Evolutionary conservation across 2,797 vertebrate species (phyloP).

Genomic region (Microcaecilia unicolor): DNA sequence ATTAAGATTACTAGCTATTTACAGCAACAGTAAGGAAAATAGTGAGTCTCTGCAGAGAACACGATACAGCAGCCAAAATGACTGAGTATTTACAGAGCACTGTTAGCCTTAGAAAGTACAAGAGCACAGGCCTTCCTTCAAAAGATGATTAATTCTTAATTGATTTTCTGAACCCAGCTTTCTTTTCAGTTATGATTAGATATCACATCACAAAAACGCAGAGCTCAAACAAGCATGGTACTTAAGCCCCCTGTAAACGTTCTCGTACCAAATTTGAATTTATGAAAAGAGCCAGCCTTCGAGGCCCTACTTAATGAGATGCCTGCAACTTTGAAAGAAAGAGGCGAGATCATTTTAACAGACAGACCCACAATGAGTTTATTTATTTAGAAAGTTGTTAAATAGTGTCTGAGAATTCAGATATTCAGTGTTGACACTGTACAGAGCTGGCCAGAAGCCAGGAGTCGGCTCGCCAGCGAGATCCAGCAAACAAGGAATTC

Average conservation of each 20-base stretch:
- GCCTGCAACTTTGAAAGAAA: slow-evolving; percentile 51
- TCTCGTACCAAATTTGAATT: slow-evolving; percentile 42
- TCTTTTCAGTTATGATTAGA: slow-evolving; percentile 37
- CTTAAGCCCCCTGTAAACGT: slow-evolving; percentile 3
- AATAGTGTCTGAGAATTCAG: slow-evolving; percentile 96
- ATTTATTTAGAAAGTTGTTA: slow-evolving; percentile 93
- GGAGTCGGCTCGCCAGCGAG: slow-evolving; percentile 55
- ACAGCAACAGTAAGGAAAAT: slow-evolving; percentile 37
- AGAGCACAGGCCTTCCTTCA: slow-evolving; percentile 32
- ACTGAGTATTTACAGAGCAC: slow-evolving; percentile 34
- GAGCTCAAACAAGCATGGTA: slow-evolving; percentile 1
- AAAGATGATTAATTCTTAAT: slow-evolving; percentile 51
- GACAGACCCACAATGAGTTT: slow-evolving; percentile 82
- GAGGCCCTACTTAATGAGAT: slow-evolving; percentile 52
- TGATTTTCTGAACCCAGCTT: slow-evolving; percentile 40
- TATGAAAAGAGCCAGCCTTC: slow-evolving; percentile 42
- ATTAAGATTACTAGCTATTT: slow-evolving; percentile 32
- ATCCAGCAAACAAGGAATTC: slow-evolving; percentile 54
- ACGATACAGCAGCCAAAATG: slow-evolving; percentile 31
- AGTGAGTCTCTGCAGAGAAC: slow-evolving; percentile 23
- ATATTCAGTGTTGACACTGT: slow-evolving; percentile 96
- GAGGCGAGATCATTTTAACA: slow-evolving; percentile 76
- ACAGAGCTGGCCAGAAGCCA: slow-evolving; percentile 80
- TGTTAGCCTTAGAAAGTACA: slow-evolving; percentile 27
- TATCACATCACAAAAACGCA: slow-evolving; percentile 21